Evolutionary conservation across 53 echinoderm and acorn worm species (phyloP).

Genomic region (Holothuria scabra): DNA sequence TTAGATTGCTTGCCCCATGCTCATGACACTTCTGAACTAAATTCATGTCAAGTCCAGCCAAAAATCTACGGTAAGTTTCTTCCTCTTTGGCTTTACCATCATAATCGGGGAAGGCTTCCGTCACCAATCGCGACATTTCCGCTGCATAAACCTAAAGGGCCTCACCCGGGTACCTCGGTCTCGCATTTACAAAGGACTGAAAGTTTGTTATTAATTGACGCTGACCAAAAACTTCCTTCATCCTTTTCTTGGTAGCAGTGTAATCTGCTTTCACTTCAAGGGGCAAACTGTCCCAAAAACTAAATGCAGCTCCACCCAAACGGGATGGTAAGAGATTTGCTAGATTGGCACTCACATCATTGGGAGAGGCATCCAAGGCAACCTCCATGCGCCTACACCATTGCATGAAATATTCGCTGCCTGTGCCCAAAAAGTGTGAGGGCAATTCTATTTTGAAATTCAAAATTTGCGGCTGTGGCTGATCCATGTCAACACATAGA

Average conservation of each 20-base stretch:
- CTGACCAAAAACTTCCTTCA: slow-evolving; percentile 35
- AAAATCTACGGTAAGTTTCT: slow-evolving; percentile 57
- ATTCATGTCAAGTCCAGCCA: slow-evolving; percentile 58
- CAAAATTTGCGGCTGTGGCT: not conserved
- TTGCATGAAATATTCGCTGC: slow-evolving; percentile 1
- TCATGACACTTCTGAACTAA: slow-evolving; percentile 62
- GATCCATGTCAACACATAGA: not conserved
- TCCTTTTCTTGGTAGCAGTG: not conserved
- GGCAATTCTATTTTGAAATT: not conserved
- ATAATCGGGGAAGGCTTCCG: slow-evolving; percentile 55
- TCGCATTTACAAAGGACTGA: slow-evolving; percentile 47
- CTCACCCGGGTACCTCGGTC: slow-evolving; percentile 54
- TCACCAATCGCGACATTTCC: slow-evolving; percentile 42
- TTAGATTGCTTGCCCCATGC: too few relatives aligned
- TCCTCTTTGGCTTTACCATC: slow-evolving; percentile 42
- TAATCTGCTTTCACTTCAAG: not conserved
- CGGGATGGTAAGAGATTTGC: too few relatives aligned
- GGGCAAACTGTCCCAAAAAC: too few relatives aligned
- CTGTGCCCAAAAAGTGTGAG: slow-evolving; percentile 7
- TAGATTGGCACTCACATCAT: too few relatives aligned
- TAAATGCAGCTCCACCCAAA: too few relatives aligned
- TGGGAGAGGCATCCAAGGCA: slow-evolving; percentile 20
- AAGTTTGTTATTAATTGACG: slow-evolving; percentile 2
- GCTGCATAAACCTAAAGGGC: slow-evolving; percentile 60
- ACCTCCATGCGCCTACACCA: slow-evolving; percentile 18